These are phyloP conservation scores for Macrosteles quadrilineatus DNA, from an alignment of 1,140 invertebrate genomes.

Conservation along the genomic window DNA sequence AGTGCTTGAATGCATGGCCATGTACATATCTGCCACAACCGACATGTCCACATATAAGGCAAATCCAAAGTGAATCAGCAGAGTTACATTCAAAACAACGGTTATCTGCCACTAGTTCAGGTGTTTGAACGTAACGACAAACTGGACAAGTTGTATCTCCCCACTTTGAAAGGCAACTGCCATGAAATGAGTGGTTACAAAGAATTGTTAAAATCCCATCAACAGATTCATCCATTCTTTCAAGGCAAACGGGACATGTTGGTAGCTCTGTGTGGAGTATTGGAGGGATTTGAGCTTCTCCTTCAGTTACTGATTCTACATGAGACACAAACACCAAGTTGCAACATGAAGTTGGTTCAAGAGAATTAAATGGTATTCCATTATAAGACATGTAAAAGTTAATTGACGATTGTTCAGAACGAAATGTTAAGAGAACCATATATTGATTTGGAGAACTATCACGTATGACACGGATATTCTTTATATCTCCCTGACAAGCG, in stretches of 20 bases:
- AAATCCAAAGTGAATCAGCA: conserved; percentile 94
- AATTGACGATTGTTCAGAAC: conserved; percentile 72
- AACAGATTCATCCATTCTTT: conserved; percentile 97
- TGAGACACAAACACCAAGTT: conserved; percentile 93
- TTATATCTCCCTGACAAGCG: conserved; percentile 86
- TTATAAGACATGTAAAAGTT: conserved; percentile 95
- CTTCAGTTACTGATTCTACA: conserved; percentile 76
- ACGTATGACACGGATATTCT: conserved; percentile 89
- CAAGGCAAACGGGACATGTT: conserved; percentile 96
- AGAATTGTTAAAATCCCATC: conserved; percentile 97
- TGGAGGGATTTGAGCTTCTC: conserved; percentile 63
- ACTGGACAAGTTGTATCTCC: conserved; percentile 81
- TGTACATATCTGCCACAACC: conserved; percentile 88
- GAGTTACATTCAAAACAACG: conserved; percentile 79
- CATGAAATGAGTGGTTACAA: conserved; percentile 98
- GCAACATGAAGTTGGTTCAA: conserved; percentile 89
- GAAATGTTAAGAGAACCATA: conserved; percentile 91
- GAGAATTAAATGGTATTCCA: conserved; percentile 86
- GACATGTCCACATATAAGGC: conserved; percentile 97
- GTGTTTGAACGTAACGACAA: conserved; percentile 87
- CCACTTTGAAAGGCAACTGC: conserved; percentile 93
- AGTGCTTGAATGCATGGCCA: conserved; percentile 82
- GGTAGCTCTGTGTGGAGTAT: conserved; percentile 90
- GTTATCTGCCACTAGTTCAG: conserved; percentile 82
- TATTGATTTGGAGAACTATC: conserved; percentile 90